These are phyloP conservation scores for Luidia sarsii DNA, from an alignment of 53 echinoderm and acorn worm genomes.

Conservation along the genomic window DNA sequence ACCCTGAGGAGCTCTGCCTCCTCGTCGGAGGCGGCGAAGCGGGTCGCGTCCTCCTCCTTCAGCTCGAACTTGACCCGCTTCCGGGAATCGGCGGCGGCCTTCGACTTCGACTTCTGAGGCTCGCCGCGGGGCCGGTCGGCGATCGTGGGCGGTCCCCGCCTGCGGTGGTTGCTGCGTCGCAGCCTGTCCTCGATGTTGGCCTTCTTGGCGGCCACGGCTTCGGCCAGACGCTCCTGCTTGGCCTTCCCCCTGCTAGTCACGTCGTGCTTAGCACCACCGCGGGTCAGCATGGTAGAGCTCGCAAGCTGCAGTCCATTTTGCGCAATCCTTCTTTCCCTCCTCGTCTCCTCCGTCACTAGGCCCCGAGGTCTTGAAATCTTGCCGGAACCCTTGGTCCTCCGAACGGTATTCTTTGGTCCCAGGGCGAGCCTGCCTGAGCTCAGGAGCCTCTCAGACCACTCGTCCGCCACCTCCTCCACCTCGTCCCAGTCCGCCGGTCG, in stretches of 20 bases:
- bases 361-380: slow-evolving; percentile 15
- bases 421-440: neutral
- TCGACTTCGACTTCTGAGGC: neutral
- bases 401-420: too few species aligned
- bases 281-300: too few species aligned
- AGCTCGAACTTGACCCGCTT: slow-evolving; percentile 23
- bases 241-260: slow-evolving; percentile 12
- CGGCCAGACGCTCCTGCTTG: neutral
- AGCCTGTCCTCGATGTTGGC: slow-evolving; percentile 49
- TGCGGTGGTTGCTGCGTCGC: neutral
- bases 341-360: slow-evolving; percentile 38
- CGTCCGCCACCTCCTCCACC: neutral
- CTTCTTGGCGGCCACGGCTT: slow-evolving; percentile 25
- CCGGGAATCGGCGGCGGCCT: too few species aligned
- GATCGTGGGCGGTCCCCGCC: slow-evolving; percentile 11
- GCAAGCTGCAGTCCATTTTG: too few species aligned
- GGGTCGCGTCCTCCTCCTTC: slow-evolving; percentile 5
- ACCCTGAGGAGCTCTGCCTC: slow-evolving; percentile 56
- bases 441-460: neutral
- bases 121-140: neutral
- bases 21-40: slow-evolving; percentile 48
- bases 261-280: slow-evolving; percentile 1
- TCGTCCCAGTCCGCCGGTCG: neutral
- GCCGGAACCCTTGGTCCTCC: neutral
- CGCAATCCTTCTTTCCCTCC: too few species aligned